Percentiles rank a stretch among this genome's conserved stretches.
phyloP scores from a whole-genome alignment of 2,113 vertebrate genomes.

The Ovis canadensis region DNA sequence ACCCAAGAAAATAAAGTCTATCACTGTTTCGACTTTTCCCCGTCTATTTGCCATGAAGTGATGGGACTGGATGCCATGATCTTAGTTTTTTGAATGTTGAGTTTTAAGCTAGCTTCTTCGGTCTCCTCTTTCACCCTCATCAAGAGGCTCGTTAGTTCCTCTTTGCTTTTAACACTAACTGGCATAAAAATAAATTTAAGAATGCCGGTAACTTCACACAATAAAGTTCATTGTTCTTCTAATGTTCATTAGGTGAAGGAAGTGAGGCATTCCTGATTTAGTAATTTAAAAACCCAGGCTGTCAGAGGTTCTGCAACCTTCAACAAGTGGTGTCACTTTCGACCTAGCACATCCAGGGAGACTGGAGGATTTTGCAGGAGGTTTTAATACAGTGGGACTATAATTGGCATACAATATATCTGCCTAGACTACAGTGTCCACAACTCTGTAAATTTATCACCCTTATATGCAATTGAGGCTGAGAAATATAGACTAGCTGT shows the following conservation, averaged over 20 bases:
- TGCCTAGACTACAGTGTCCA: not conserved
- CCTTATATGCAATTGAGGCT: not conserved
- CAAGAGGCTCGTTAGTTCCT: not conserved
- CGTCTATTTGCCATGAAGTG: not conserved
- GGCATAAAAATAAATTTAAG: not conserved
- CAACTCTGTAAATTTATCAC: not conserved
- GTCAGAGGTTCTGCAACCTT: not conserved
- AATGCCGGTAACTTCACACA: not conserved
- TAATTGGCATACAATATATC: not conserved
- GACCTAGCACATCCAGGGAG: not conserved
- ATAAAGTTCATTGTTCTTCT: not conserved
- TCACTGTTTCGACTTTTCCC: not conserved
- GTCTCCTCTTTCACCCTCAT: not conserved
- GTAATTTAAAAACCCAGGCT: not conserved
- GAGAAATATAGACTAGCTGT: not conserved
- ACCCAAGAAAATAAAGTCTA: not conserved
- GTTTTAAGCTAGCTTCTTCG: not conserved
- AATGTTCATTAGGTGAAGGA: not conserved
- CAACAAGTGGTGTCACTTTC: not conserved
- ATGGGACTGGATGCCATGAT: not conserved
- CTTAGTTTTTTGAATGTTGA: not conserved
- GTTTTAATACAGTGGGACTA: not conserved
- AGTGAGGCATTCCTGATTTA: not conserved
- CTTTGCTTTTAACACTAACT: not conserved
- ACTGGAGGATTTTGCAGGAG: not conserved